Conservation (phyloP, 2,797 vertebrate species). For the Thamnophis elegans region DNA sequence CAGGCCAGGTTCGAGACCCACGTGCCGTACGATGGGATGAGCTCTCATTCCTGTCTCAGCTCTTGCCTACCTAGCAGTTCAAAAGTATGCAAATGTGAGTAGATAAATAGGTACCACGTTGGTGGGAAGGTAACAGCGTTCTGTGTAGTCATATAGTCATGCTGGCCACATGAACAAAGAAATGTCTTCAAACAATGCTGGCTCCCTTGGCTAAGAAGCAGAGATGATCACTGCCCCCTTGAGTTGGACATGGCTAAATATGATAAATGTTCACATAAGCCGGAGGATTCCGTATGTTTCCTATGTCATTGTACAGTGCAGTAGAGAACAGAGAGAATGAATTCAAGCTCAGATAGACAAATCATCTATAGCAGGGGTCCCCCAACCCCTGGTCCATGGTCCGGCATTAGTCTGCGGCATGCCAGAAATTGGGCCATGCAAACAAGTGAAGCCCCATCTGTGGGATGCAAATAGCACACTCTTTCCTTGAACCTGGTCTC, state of each 20-base stretch:
- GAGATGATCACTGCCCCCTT: background rate
- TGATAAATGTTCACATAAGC: background rate
- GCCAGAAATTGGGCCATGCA: no score
- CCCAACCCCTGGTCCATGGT: no score
- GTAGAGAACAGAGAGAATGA: background rate
- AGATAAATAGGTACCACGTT: background rate
- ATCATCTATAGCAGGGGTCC: background rate
- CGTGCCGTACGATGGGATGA: background rate
- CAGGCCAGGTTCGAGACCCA: background rate
- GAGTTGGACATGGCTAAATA: background rate
- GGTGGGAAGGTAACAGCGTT: background rate
- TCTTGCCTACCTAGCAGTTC: background rate
- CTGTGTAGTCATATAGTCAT: background rate
- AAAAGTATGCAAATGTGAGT: background rate
- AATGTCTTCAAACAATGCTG: background rate
- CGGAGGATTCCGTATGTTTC: background rate
- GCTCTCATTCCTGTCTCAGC: background rate
- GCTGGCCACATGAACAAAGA: background rate
- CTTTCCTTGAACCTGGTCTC: no score
- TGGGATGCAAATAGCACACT: no score
- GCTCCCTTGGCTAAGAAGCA: background rate
- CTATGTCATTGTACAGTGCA: background rate
- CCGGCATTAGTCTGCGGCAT: accelerated
- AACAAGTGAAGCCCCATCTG: no score
- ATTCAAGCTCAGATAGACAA: background rate